These are phyloP conservation scores for Hyperoodon ampullatus DNA, from an alignment of 2,113 vertebrate genomes.

Conservation along the genomic window DNA sequence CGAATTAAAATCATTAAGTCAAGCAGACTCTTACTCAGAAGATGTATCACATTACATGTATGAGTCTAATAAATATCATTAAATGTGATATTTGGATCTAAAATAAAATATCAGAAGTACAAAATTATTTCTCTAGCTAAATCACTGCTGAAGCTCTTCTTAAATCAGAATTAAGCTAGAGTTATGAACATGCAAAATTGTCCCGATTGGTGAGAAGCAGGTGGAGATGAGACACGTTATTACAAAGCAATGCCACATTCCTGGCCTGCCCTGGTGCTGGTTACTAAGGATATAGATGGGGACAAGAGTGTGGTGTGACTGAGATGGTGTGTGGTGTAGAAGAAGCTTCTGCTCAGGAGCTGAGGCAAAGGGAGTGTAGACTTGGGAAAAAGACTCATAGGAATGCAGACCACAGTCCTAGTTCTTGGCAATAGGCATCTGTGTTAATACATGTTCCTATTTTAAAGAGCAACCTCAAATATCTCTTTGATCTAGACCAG, in stretches of 20 bases:
- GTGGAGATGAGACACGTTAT: neutral
- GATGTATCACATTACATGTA: neutral
- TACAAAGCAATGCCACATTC: neutral
- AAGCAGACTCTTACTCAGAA: slow-evolving; percentile 35
- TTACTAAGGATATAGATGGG: rapidly evolving
- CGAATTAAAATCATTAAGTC: slow-evolving; percentile 58
- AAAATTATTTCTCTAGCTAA: slow-evolving; percentile 6
- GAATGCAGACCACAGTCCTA: slow-evolving; percentile 12
- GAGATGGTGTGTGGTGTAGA: neutral
- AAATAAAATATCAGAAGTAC: neutral
- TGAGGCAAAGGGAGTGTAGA: neutral
- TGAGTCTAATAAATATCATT: neutral
- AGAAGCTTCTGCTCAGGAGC: neutral
- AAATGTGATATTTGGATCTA: neutral
- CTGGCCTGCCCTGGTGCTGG: neutral
- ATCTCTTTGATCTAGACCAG: neutral
- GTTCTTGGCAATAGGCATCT: neutral
- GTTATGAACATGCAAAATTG: neutral
- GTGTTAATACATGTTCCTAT: neutral
- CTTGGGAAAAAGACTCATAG: neutral
- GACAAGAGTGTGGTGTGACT: neutral
- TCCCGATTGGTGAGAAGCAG: neutral
- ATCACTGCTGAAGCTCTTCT: neutral
- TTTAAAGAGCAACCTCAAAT: neutral
- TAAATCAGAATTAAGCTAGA: neutral